These are phyloP conservation scores for Sisor rabdophorus DNA, from an alignment of 2,113 vertebrate genomes.

Conservation along the genomic window DNA sequence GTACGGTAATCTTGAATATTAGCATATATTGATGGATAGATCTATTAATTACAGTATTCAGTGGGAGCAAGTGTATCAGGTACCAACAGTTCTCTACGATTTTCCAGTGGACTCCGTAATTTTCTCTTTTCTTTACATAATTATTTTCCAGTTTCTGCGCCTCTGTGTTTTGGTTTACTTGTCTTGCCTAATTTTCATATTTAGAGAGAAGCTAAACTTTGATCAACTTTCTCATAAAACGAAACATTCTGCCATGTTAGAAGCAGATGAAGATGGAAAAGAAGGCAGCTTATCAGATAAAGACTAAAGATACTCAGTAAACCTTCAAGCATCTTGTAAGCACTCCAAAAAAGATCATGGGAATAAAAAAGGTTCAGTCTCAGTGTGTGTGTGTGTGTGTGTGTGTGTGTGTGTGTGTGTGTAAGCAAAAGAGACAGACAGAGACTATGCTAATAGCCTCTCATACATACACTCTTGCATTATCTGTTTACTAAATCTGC, in stretches of 20 bases:
- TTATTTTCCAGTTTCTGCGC: slow-evolving; percentile 24
- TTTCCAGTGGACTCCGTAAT: slow-evolving; percentile 5
- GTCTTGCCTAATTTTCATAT: slow-evolving; percentile 41
- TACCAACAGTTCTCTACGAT: background rate
- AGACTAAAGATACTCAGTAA: slow-evolving; percentile 37
- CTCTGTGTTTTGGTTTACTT: slow-evolving; percentile 26
- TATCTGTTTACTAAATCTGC: slow-evolving; percentile 32
- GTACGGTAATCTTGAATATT: background rate
- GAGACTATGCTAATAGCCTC: slow-evolving; percentile 28
- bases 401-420: slow-evolving; percentile 27
- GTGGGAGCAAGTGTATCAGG: background rate
- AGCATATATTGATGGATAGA: too few species aligned
- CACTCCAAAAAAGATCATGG: slow-evolving; percentile 31
- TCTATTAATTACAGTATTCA: slow-evolving; percentile 17
- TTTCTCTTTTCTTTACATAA: slow-evolving; percentile 8
- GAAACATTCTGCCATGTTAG: slow-evolving; percentile 1
- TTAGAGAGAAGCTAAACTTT: slow-evolving; percentile 38
- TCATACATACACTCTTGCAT: slow-evolving; percentile 16
- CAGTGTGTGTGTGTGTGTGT: slow-evolving; percentile 15
- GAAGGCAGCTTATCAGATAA: slow-evolving; percentile 35
- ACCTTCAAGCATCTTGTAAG: slow-evolving; percentile 31
- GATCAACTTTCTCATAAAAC: slow-evolving; percentile 44
- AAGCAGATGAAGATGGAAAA: slow-evolving; percentile 30
- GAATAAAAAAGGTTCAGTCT: slow-evolving; percentile 7
- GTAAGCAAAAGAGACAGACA: background rate